Conservation (phyloP, 2,888 invertebrate species). For the Psylliodes chrysocephalus region DNA sequence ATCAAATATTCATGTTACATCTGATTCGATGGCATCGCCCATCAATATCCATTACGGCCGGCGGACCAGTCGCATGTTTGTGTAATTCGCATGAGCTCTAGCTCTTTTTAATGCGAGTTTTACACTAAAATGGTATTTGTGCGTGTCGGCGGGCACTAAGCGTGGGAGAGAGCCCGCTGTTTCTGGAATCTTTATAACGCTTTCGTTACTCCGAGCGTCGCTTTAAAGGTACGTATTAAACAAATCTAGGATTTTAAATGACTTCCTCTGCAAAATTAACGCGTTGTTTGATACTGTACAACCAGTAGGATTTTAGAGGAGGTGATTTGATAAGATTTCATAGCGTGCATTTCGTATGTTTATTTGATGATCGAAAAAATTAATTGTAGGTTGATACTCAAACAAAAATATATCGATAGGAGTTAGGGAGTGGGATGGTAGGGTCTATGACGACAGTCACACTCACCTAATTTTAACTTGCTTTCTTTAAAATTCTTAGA, state of each 20-base stretch:
- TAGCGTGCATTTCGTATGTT: no score
- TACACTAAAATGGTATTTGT: constrained; percentile 56
- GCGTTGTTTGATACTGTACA: not conserved
- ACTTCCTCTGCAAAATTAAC: constrained; percentile 1
- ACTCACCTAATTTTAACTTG: no score
- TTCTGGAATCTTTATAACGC: constrained; percentile 14
- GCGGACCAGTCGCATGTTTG: constrained; percentile 51
- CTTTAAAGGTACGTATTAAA: not conserved
- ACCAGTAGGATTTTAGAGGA: not conserved
- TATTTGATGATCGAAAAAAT: no score
- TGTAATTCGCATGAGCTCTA: constrained; percentile 52
- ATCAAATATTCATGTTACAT: constrained; percentile 54
- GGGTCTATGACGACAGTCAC: no score
- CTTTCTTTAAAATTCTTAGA: no score
- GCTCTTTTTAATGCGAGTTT: constrained; percentile 53
- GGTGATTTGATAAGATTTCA: not conserved
- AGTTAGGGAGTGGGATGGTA: no score
- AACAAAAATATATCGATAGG: no score
- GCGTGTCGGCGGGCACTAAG: constrained; percentile 55
- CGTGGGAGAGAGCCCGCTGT: constrained; percentile 52
- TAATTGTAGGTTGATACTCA: no score
- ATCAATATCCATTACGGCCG: constrained; percentile 56
- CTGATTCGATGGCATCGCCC: constrained; percentile 47
- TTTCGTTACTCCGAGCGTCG: not conserved
- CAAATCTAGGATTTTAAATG: constrained; percentile 8